These are phyloP conservation scores for Clytia hemisphaerica DNA, from an alignment of 30 jellyfish, hydroid and myxozoan genomes.

Conservation along the genomic window DNA sequence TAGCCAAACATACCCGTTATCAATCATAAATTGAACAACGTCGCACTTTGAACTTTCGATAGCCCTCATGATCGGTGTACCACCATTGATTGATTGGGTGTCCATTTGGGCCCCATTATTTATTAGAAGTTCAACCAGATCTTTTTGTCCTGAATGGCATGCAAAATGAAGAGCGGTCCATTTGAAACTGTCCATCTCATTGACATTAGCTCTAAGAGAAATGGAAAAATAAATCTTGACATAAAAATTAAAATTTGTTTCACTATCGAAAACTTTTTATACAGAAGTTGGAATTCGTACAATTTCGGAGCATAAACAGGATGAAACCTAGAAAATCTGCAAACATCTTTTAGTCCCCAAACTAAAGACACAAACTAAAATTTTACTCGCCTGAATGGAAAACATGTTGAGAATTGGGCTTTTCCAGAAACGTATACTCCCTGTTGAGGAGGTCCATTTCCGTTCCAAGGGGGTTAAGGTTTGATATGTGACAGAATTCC, in stretches of 20 bases:
- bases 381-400: no score
- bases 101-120: slow-evolving; percentile 83
- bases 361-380: no score
- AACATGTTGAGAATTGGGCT: no score
- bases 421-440: no score
- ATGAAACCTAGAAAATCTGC: no score
- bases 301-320: background rate
- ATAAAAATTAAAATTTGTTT: background rate
- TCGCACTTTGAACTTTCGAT: slow-evolving; percentile 68
- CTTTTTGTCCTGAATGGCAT: slow-evolving; percentile 86
- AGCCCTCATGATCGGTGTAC: slow-evolving; percentile 95
- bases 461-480: no score
- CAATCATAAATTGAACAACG: slow-evolving; percentile 59
- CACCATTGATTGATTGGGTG: slow-evolving; percentile 73
- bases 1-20: slow-evolving; percentile 78
- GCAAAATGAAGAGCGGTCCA: slow-evolving; percentile 96
- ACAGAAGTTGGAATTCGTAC: background rate
- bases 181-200: slow-evolving; percentile 78
- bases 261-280: background rate
- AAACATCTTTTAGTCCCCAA: no score
- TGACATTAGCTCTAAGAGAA: slow-evolving; percentile 76
- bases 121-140: slow-evolving; percentile 52
- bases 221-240: background rate
- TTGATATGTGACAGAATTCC: no score
- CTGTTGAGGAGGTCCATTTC: no score